Percentiles rank a stretch among this genome's conserved stretches.
phyloP scores from a whole-genome alignment of 2,113 vertebrate genomes.

The Gulo gulo region DNA sequence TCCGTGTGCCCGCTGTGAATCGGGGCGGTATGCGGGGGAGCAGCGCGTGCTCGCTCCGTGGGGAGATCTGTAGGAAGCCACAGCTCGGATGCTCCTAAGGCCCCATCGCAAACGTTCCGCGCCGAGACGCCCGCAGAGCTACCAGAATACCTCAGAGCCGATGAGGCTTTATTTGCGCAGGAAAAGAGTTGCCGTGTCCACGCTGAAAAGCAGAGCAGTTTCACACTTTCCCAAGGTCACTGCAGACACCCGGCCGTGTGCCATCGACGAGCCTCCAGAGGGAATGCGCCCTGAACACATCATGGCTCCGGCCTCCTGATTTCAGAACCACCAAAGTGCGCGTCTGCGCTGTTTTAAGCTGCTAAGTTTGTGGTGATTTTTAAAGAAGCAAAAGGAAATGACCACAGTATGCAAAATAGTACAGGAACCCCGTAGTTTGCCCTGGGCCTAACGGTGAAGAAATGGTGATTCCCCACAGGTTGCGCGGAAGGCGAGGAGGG shows the following conservation, averaged over 20 bases:
- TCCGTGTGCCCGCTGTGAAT: fast-evolving
- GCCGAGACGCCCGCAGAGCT: background rate
- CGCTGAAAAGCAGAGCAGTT: fast-evolving
- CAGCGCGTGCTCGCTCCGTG: fast-evolving
- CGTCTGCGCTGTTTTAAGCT: background rate
- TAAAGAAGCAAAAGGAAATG: background rate
- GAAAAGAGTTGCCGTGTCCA: fast-evolving
- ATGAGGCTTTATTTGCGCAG: background rate
- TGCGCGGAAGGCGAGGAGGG: background rate
- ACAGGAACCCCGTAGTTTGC: background rate
- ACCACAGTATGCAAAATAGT: background rate
- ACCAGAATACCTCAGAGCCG: background rate
- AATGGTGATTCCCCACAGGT: too few relatives aligned
- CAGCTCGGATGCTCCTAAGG: background rate
- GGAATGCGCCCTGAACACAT: background rate
- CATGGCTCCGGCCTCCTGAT: background rate
- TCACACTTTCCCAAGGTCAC: background rate
- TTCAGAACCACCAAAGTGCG: background rate
- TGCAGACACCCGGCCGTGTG: background rate
- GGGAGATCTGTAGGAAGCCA: too few relatives aligned
- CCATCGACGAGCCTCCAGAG: background rate
- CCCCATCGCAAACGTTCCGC: background rate
- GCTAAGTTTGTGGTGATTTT: background rate
- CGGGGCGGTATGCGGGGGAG: too few relatives aligned
- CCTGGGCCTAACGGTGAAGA: fast-evolving